These are phyloP conservation scores for Macrotis lagotis DNA, from an alignment of 2,113 vertebrate genomes.

Conservation along the genomic window DNA sequence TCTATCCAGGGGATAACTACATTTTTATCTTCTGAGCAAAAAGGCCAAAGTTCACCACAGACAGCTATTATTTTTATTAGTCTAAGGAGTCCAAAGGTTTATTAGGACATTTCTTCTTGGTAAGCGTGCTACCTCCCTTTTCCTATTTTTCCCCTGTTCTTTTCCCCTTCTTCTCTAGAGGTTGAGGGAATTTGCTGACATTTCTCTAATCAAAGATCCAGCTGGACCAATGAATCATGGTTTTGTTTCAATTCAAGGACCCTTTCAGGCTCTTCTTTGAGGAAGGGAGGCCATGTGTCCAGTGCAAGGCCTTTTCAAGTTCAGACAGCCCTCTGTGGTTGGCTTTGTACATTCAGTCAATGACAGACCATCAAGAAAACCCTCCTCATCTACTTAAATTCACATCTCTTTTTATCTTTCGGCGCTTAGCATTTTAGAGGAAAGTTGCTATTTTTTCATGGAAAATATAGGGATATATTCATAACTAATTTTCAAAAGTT, in stretches of 20 bases:
- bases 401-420: neutral
- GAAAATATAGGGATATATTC: neutral
- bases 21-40: neutral
- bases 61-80: neutral
- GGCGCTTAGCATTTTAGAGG: neutral
- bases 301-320: neutral
- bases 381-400: neutral
- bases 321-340: neutral
- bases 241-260: slow-evolving; percentile 31
- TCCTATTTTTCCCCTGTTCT: neutral
- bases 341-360: neutral
- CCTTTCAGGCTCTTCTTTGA: neutral
- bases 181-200: slow-evolving; percentile 30
- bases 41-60: neutral
- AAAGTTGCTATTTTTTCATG: neutral
- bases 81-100: neutral
- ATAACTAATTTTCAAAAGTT: neutral
- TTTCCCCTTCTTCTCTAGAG: neutral
- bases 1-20: neutral
- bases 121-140: neutral
- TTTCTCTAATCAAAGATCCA: neutral
- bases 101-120: neutral
- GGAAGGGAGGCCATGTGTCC: neutral
- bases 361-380: neutral
- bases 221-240: slow-evolving; percentile 15